Evolutionary conservation across 2,113 vertebrate species (phyloP), one percentile per base, ranked within the genome.

Genomic region (Tenrec ecaudatus): DNA sequence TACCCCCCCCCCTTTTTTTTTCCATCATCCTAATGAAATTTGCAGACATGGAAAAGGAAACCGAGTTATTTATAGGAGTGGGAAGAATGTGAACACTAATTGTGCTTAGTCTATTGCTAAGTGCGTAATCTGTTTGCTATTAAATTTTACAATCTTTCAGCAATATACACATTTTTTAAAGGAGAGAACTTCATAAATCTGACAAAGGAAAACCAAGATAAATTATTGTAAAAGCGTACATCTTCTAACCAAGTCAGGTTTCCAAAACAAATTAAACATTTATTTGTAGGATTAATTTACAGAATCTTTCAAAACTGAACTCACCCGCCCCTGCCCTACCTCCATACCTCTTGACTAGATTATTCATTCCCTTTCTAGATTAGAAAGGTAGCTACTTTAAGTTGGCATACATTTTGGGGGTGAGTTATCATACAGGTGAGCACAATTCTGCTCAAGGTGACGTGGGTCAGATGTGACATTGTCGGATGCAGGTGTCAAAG

Each of bases 51-150:
- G 98, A 98, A 98, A 53, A 98, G 98, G 99, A 99, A 99, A 98
- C 98, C 88, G 90, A 98, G 97, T 98, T 99, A 99, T 99, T 99
- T 99, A 99, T 99, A 99, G 98, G 98, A 98, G 98, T 91, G 95
- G 97, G 96, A 98, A 98, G 99, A 99, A 99, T 99, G 98, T 98
- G 98, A 97, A 94, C 79, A 96, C 97, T 99, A 99, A 99, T 99
- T 99, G 98, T 99, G 98, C 99, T 99, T 98, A 98, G 98, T 98
- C 98, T 99, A 98, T 98, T 98, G 97, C 98, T 98, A 94, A 98
- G 98, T 95, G 93, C 90, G 97, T 98, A 97, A 98, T 98, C 98
- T 98, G 98, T 98, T 98, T 98, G 97, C 97, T 97, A 97, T 98
- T 98, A 98, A 96, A 96, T 96, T 98, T 97, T 98, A 98, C 95